phyloP scores from a whole-genome alignment of 1,140 invertebrate species.

The Zaprionus ghesquierei region DNA sequence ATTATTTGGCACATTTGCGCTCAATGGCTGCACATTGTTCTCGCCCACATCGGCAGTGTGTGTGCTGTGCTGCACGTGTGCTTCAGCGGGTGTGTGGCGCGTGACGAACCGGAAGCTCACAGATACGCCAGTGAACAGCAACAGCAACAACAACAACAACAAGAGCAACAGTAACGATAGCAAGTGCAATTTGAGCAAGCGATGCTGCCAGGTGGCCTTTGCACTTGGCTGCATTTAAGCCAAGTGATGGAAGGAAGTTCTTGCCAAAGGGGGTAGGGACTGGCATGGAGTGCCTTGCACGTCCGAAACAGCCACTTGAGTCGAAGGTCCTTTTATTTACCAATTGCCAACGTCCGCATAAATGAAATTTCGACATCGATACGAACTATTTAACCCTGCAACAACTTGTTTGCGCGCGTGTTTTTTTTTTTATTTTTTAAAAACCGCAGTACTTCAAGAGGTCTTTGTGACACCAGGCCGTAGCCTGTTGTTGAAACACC shows the following conservation, averaged over 20 bases:
- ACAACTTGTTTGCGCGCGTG: not conserved
- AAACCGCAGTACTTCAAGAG: too few species aligned
- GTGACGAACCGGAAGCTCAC: slow-evolving; percentile 72
- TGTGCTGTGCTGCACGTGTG: not conserved
- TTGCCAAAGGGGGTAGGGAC: not conserved
- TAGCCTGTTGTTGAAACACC: too few species aligned
- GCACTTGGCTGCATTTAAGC: slow-evolving; percentile 66
- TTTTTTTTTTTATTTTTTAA: slow-evolving; percentile 11
- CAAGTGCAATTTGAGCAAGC: slow-evolving; percentile 51
- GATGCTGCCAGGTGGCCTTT: slow-evolving; percentile 59
- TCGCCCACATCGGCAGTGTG: slow-evolving; percentile 28
- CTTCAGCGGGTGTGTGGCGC: slow-evolving; percentile 26
- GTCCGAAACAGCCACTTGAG: slow-evolving; percentile 52
- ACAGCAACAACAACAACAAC: slow-evolving; percentile 10
- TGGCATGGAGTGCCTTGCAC: not conserved
- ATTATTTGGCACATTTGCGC: slow-evolving; percentile 79
- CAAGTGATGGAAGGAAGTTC: slow-evolving; percentile 17
- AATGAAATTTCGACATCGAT: slow-evolving; percentile 43
- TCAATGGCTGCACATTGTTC: slow-evolving; percentile 76
- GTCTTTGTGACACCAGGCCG: too few species aligned
- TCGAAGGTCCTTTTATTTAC: slow-evolving; percentile 41
- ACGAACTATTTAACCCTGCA: not conserved
- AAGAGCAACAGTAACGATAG: slow-evolving; percentile 25
- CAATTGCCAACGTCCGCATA: slow-evolving; percentile 27
- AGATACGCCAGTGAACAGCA: slow-evolving; percentile 50